phyloP scores from a whole-genome alignment of 1,140 invertebrate species.

The Caerostris darwini region DNA sequence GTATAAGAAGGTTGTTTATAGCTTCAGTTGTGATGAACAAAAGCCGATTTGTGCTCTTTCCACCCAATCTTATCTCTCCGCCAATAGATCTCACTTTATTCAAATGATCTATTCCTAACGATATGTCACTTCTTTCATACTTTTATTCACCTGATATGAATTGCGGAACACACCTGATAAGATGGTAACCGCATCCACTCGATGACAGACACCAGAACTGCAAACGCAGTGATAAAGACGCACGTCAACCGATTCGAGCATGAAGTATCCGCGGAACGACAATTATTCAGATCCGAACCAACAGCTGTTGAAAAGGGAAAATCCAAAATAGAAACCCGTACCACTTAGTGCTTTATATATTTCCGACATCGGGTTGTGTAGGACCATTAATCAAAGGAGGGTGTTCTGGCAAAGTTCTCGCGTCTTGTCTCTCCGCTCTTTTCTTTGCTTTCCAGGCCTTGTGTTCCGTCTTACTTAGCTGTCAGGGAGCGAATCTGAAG shows the following conservation, averaged over 20 bases:
- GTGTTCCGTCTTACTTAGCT: constrained; percentile 67
- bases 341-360: constrained; percentile 75
- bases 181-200: background rate
- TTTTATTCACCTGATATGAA: constrained; percentile 1
- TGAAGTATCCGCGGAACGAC: constrained; percentile 59
- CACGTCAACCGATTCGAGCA: constrained; percentile 54
- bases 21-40: no score
- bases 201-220: background rate
- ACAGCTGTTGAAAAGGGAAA: constrained; percentile 70
- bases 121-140: background rate
- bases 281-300: constrained; percentile 72
- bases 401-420: constrained; percentile 52
- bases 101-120: no score
- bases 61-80: no score
- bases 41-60: no score
- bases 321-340: constrained; percentile 71
- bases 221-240: background rate
- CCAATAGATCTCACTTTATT: no score
- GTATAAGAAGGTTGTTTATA: no score
- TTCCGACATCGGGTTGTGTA: constrained; percentile 59
- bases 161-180: background rate
- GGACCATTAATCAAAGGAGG: constrained; percentile 60
- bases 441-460: constrained; percentile 33
- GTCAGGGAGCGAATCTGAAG: constrained; percentile 53
- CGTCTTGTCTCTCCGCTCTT: background rate